Evolutionary conservation across 2,888 invertebrate genomes (phyloP).

Genomic region (Noctua fimbriata): DNA sequence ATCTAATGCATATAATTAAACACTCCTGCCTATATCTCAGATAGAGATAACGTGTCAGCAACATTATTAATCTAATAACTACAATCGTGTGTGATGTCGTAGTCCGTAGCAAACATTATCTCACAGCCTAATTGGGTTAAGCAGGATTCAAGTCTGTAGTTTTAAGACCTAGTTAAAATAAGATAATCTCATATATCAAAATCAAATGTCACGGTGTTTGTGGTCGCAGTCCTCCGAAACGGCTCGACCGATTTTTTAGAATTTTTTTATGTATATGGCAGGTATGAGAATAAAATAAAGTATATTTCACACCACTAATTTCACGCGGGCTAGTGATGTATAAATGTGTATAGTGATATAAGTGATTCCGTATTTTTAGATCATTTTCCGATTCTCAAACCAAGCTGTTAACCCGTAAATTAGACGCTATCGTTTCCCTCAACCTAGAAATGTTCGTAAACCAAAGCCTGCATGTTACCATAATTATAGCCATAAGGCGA

Average conservation of each 20-base stretch:
- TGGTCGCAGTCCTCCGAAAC: too few species aligned
- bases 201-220: too few species aligned
- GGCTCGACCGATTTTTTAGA: too few species aligned
- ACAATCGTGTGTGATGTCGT: neutral
- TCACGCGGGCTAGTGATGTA: too few species aligned
- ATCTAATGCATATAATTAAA: neutral
- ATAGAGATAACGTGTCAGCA: neutral
- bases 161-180: neutral
- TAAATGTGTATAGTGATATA: too few species aligned
- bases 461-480: constrained; percentile 26
- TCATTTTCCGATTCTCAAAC: neutral
- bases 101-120: neutral
- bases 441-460: constrained; percentile 28
- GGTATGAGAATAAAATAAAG: too few species aligned
- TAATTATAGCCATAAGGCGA: constrained; percentile 39
- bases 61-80: neutral
- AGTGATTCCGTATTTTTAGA: neutral
- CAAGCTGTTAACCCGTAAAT: constrained; percentile 28
- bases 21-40: neutral
- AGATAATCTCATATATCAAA: neutral
- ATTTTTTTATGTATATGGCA: too few species aligned
- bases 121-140: neutral
- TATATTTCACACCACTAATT: too few species aligned
- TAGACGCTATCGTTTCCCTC: constrained; percentile 25
- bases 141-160: too few species aligned